These are phyloP conservation scores for Epistrophella euchroma DNA, from an alignment of 2,888 invertebrate species.

Conservation along the genomic window DNA sequence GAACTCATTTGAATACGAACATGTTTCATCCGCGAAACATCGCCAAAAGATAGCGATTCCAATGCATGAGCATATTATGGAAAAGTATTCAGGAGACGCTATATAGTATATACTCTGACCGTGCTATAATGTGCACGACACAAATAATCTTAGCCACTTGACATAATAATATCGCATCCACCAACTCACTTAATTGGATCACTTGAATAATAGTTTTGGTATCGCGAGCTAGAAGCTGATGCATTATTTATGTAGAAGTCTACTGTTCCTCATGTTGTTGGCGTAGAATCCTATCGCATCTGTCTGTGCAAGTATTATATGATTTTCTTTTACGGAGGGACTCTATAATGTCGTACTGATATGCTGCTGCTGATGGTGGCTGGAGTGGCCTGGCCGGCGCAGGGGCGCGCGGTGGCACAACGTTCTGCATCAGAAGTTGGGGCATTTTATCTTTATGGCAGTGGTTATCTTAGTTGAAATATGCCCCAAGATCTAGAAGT, in stretches of 20 bases:
- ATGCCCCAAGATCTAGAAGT: conserved; percentile 13
- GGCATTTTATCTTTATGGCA: conserved; percentile 57
- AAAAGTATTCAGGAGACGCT: conserved; percentile 29
- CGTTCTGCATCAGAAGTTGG: conserved; percentile 51
- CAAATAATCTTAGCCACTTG: conserved; percentile 73
- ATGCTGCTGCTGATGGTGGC: background rate
- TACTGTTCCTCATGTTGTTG: conserved; percentile 52
- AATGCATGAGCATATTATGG: conserved; percentile 14
- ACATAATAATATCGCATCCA: conserved; percentile 75
- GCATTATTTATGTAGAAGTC: conserved; percentile 71
- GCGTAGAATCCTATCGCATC: conserved; percentile 28
- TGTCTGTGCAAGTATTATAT: conserved; percentile 2
- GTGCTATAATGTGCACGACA: conserved; percentile 67
- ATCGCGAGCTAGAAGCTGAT: conserved; percentile 63
- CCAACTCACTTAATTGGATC: conserved; percentile 75
- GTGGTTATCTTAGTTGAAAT: conserved; percentile 50
- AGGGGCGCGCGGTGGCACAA: background rate
- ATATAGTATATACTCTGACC: conserved; percentile 4
- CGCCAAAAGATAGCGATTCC: conserved; percentile 36
- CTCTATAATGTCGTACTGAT: conserved; percentile 21
- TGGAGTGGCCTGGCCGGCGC: too few species aligned
- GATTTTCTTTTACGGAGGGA: conserved; percentile 6
- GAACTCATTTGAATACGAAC: conserved; percentile 69
- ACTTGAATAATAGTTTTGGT: conserved; percentile 73
- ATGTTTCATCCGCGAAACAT: conserved; percentile 62